Evolutionary conservation across 2,888 invertebrate species (phyloP).

Genomic region (Tinea pellionella): DNA sequence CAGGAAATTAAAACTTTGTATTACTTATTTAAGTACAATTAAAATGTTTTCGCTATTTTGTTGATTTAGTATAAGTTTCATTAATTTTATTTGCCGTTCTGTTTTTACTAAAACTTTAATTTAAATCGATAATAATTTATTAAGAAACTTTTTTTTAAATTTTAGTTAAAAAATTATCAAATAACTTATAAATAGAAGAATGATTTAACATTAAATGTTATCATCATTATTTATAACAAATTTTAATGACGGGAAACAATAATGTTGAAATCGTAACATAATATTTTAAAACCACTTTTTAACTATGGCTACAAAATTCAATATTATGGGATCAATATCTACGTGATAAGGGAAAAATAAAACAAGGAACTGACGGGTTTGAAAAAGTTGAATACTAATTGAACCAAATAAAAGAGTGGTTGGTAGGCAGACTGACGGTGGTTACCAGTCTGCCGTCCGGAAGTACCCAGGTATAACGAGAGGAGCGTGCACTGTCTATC

Average conservation of each 20-base stretch:
- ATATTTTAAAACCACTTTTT: neutral
- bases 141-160: neutral
- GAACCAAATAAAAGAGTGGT: too few relatives aligned
- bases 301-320: neutral
- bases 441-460: too few relatives aligned
- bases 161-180: neutral
- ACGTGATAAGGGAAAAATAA: neutral
- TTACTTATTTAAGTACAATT: too few relatives aligned
- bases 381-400: too few relatives aligned
- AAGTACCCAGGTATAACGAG: too few relatives aligned
- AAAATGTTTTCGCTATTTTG: too few relatives aligned
- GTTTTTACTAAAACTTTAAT: too few relatives aligned
- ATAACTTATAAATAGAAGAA: neutral
- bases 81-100: neutral
- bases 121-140: too few relatives aligned
- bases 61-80: too few relatives aligned
- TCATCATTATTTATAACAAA: neutral
- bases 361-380: too few relatives aligned
- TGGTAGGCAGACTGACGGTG: too few relatives aligned
- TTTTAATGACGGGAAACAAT: neutral
- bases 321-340: neutral
- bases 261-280: neutral
- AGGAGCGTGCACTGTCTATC: too few relatives aligned
- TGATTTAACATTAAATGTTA: neutral
- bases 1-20: slow-evolving; percentile 38